Conservation (phyloP, 2,113 vertebrate genomes). For the Polypterus senegalus region DNA sequence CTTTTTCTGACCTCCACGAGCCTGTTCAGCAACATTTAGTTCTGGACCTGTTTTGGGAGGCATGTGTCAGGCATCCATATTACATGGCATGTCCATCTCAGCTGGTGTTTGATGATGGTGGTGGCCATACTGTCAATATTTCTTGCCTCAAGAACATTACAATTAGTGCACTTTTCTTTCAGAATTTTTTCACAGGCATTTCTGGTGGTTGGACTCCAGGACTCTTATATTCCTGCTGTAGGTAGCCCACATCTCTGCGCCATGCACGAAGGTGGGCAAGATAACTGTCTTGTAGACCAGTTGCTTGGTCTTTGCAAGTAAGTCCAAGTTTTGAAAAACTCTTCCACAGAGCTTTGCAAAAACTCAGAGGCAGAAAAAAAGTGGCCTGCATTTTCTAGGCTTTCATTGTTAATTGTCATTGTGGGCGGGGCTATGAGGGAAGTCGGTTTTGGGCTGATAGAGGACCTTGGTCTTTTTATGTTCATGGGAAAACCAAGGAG, state of each 20-base stretch:
- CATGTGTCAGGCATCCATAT: slow-evolving; percentile 7
- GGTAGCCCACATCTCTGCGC: slow-evolving; percentile 6
- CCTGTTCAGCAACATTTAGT: neutral
- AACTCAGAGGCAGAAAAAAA: slow-evolving; percentile 5
- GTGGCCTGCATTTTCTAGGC: slow-evolving; percentile 11
- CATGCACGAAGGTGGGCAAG: slow-evolving; percentile 1
- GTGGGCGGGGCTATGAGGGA: neutral
- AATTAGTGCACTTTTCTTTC: slow-evolving; percentile 8
- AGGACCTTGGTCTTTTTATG: slow-evolving; percentile 10
- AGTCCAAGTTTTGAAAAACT: slow-evolving; percentile 2
- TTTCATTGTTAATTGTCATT: neutral
- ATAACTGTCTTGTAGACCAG: slow-evolving; percentile 7
- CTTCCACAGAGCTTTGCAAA: neutral
- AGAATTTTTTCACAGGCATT: neutral
- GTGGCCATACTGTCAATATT: slow-evolving; percentile 6
- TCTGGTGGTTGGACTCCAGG: slow-evolving; percentile 7
- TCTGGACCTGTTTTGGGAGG: slow-evolving; percentile 10
- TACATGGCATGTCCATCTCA: slow-evolving; percentile 13
- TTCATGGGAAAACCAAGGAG: slow-evolving; percentile 6
- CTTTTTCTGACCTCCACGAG: slow-evolving; percentile 3
- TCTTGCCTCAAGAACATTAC: slow-evolving; percentile 3
- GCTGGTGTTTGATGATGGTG: slow-evolving; percentile 10
- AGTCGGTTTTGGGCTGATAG: neutral
- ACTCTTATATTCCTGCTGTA: slow-evolving; percentile 6
- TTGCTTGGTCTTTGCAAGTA: slow-evolving; percentile 1